Evolutionary conservation across 2,797 vertebrate genomes (phyloP).

Genomic region (Periparus ater): DNA sequence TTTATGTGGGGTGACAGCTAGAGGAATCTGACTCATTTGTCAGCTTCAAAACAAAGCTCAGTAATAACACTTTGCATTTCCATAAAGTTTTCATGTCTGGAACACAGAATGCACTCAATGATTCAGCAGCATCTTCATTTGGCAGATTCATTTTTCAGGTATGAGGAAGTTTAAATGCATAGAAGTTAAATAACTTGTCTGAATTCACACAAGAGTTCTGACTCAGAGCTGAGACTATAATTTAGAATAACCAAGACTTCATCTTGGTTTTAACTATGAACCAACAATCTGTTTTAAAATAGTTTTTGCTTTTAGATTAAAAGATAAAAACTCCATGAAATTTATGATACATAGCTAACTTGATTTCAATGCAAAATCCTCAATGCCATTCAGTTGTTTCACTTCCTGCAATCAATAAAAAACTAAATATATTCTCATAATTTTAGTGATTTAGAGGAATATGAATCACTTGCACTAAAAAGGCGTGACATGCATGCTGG

Average conservation of each 20-base stretch:
- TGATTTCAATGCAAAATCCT: background rate
- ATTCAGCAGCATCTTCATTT: background rate
- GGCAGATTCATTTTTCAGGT: background rate
- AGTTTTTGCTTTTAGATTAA: background rate
- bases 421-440: background rate
- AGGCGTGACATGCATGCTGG: background rate
- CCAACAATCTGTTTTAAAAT: background rate
- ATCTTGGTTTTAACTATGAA: background rate
- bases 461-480: background rate
- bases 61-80: background rate
- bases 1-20: background rate
- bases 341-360: background rate
- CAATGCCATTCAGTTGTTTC: background rate
- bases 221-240: background rate
- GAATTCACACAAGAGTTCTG: background rate
- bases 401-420: background rate
- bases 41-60: conserved; percentile 4
- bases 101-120: background rate
- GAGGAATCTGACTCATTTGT: conserved; percentile 4
- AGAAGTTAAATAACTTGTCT: background rate
- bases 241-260: background rate
- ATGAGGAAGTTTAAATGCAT: background rate
- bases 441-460: background rate
- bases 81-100: background rate
- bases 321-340: background rate